phyloP scores from a whole-genome alignment of 2,888 invertebrate species.

The Idaea dimidiata region DNA sequence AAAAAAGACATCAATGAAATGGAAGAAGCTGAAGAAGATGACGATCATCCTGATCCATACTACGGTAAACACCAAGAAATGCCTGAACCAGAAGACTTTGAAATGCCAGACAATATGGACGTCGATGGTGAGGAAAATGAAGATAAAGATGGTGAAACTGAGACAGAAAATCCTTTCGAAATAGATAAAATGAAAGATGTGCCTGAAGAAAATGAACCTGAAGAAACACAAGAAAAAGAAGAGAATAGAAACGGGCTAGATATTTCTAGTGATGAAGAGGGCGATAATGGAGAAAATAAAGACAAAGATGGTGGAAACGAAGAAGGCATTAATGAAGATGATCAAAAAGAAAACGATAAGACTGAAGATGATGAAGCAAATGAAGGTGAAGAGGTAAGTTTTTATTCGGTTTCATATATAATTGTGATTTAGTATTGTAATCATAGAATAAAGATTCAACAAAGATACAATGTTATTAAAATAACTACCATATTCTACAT shows the following conservation, averaged over 20 bases:
- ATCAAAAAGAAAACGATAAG: neutral
- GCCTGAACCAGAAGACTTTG: slow-evolving; percentile 92
- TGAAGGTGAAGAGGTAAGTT: neutral
- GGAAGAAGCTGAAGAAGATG: slow-evolving; percentile 89
- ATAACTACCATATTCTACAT: slow-evolving; percentile 2
- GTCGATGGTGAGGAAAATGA: slow-evolving; percentile 86
- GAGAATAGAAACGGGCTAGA: slow-evolving; percentile 68
- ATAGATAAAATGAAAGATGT: slow-evolving; percentile 89
- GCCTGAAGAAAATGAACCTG: slow-evolving; percentile 59
- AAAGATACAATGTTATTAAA: neutral
- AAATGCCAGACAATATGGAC: slow-evolving; percentile 92
- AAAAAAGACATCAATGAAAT: slow-evolving; percentile 90
- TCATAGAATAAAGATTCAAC: too few relatives aligned
- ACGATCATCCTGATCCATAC: slow-evolving; percentile 90
- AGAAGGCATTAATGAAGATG: slow-evolving; percentile 6
- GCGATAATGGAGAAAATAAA: slow-evolving; percentile 50
- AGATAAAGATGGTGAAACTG: slow-evolving; percentile 78
- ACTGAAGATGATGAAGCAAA: neutral
- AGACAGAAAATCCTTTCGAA: slow-evolving; percentile 92
- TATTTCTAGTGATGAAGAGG: slow-evolving; percentile 73
- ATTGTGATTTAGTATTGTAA: too few relatives aligned
- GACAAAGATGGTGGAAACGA: slow-evolving; percentile 36
- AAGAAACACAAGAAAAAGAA: slow-evolving; percentile 57
- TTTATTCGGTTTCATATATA: neutral
- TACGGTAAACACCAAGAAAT: slow-evolving; percentile 89